phyloP scores from a whole-genome alignment of 2,113 vertebrate species.

The Mesitornis unicolor region DNA sequence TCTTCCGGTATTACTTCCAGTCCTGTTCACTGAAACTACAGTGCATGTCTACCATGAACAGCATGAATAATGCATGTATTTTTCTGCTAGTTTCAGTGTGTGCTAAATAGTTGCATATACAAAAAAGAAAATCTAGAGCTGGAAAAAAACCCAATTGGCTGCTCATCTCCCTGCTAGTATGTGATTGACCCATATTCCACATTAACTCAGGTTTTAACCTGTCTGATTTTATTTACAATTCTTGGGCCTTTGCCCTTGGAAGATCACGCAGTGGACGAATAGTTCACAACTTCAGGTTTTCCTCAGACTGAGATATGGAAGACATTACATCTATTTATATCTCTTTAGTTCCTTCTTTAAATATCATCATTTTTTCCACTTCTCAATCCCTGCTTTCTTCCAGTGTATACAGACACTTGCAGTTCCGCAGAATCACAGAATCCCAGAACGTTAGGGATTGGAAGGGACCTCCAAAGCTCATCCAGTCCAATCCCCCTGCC shows the following conservation, averaged over 20 bases:
- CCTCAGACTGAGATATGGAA: neutral
- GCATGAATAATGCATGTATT: neutral
- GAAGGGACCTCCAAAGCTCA: too few relatives aligned
- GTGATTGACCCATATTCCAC: neutral
- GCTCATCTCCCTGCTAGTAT: neutral
- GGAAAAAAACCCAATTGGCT: neutral
- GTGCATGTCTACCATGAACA: neutral
- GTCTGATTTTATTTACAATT: neutral
- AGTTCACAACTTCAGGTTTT: neutral
- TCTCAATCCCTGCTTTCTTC: neutral
- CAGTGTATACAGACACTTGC: neutral
- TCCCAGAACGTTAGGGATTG: too few relatives aligned
- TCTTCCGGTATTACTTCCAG: constrained; percentile 24
- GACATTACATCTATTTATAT: neutral
- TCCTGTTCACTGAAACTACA: neutral
- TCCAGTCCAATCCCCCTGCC: too few relatives aligned
- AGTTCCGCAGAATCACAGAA: too few relatives aligned
- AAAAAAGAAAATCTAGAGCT: neutral
- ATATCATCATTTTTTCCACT: neutral
- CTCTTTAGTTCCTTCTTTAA: neutral
- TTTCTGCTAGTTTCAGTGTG: neutral
- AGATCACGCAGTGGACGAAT: neutral
- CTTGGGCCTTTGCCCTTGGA: neutral
- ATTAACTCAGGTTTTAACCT: neutral
- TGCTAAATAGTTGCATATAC: neutral